Conservation (phyloP, 2,113 vertebrate genomes). For the Phyllostomus discolor region DNA sequence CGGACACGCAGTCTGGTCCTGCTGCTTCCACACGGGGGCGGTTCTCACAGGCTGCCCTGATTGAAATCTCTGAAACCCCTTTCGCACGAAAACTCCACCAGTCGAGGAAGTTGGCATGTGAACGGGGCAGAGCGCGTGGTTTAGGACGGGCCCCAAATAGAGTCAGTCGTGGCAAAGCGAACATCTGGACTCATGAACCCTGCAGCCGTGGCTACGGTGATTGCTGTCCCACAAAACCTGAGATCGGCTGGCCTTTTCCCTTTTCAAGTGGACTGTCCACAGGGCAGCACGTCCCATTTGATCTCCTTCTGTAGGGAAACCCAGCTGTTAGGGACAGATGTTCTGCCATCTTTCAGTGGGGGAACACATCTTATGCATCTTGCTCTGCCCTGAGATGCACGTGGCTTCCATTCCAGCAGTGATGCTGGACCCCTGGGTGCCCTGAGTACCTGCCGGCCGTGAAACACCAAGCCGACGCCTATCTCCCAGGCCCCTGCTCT, state of each 20-base stretch:
- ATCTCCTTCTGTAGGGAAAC: constrained; percentile 56
- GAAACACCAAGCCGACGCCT: not conserved
- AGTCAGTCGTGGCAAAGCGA: constrained; percentile 11
- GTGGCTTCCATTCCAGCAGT: constrained; percentile 41
- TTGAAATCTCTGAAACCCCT: not conserved
- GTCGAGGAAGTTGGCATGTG: not conserved
- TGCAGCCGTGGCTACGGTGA: not conserved
- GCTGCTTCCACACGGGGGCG: not conserved
- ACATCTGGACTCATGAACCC: not conserved
- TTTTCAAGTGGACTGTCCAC: constrained; percentile 24
- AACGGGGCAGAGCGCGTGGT: not conserved
- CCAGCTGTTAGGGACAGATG: constrained; percentile 69
- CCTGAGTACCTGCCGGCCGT: not conserved
- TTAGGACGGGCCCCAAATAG: not conserved
- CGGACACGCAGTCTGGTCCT: not conserved
- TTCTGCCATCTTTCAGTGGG: constrained; percentile 55
- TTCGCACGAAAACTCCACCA: not conserved
- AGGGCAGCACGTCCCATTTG: not conserved
- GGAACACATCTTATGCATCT: constrained; percentile 52
- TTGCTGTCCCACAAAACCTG: constrained; percentile 49
- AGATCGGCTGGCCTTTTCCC: not conserved
- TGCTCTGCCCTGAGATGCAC: constrained; percentile 61
- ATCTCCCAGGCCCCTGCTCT: not conserved
- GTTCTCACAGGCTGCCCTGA: not conserved
- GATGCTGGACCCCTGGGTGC: not conserved